Percentiles rank a stretch among this genome's conserved stretches.
Conservation (phyloP, 2,888 invertebrate genomes). For the Cerceris ruficornis region DNA sequence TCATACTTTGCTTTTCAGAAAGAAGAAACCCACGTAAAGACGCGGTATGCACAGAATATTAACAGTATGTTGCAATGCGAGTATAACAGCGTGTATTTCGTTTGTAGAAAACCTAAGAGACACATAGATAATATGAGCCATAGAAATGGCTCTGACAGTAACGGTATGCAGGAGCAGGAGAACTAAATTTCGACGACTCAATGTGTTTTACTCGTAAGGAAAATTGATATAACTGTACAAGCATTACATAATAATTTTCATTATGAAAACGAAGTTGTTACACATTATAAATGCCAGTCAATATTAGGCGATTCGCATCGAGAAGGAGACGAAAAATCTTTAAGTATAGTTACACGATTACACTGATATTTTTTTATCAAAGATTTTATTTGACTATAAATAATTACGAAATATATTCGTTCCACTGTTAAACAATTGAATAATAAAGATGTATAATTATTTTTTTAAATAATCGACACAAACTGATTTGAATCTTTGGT, state of each 20-base stretch:
- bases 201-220: conserved; percentile 53
- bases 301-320: conserved; percentile 44
- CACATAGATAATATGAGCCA: conserved; percentile 60
- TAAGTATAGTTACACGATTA: conserved; percentile 22
- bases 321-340: conserved; percentile 29
- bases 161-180: conserved; percentile 74
- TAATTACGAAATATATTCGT: conserved; percentile 24
- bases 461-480: conserved; percentile 35
- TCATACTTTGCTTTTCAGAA: conserved; percentile 83
- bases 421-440: conserved; percentile 32
- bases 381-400: conserved; percentile 47
- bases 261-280: conserved; percentile 48
- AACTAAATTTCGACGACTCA: conserved; percentile 45
- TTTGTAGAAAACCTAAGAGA: conserved; percentile 89
- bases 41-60: conserved; percentile 96
- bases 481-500: conserved; percentile 19
- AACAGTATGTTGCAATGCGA: conserved; percentile 96
- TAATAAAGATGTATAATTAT: conserved; percentile 38
- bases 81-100: conserved; percentile 96
- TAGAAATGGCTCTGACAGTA: conserved; percentile 74
- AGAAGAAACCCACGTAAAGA: conserved; percentile 90
- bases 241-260: conserved; percentile 48
- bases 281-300: conserved; percentile 40
- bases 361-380: conserved; percentile 45
- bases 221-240: conserved; percentile 47